phyloP scores from a whole-genome alignment of 2,113 vertebrate species.

The Tetrax tetrax region DNA sequence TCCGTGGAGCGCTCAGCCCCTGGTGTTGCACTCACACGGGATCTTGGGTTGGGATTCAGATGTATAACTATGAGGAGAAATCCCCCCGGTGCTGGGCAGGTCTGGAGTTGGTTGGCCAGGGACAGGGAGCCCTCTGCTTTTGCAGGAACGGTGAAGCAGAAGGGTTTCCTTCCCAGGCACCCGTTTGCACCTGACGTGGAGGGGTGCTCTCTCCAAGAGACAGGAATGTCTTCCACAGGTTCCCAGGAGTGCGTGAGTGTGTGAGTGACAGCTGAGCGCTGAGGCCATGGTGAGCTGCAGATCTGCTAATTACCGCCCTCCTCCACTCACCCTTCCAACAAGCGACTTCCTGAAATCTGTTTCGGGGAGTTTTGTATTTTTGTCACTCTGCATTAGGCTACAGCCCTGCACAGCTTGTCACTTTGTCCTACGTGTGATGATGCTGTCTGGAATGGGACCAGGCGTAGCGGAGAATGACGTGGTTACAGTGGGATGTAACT shows the following conservation, averaged over 20 bases:
- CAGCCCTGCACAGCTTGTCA: not conserved
- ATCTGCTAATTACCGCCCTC: not conserved
- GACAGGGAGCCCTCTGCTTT: not conserved
- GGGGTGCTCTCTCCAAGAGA: not conserved
- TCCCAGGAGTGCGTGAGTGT: not conserved
- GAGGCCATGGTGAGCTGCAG: not conserved
- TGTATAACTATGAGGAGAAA: not conserved
- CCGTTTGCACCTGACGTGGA: not conserved
- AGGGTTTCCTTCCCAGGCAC: not conserved
- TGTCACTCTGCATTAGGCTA: not conserved
- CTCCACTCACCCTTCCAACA: not conserved
- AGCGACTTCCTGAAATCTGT: not conserved
- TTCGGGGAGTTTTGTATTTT: not conserved
- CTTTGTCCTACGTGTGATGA: not conserved
- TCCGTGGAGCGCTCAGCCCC: not conserved
- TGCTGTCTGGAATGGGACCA: not conserved
- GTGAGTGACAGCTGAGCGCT: not conserved
- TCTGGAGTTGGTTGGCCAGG: not conserved
- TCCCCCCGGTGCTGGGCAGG: not conserved
- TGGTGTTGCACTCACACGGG: not conserved
- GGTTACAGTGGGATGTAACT: not conserved
- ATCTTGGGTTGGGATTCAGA: not conserved
- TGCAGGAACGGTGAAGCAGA: not conserved
- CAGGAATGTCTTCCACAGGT: not conserved
- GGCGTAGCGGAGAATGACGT: accelerated